phyloP scores from a whole-genome alignment of 2,113 vertebrate genomes.

The Pomatostomus ruficeps region DNA sequence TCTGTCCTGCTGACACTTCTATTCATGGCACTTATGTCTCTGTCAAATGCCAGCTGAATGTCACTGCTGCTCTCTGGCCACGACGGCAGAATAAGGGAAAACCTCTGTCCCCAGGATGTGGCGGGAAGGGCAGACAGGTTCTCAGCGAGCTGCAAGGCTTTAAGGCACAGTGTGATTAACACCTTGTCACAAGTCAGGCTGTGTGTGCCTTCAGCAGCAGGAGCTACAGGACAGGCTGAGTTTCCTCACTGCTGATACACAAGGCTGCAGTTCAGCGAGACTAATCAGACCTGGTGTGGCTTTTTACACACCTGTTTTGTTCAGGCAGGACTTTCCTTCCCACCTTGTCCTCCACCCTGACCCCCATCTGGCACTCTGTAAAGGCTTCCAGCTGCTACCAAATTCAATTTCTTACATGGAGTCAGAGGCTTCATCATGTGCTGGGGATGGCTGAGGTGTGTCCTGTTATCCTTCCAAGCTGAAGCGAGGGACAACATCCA shows the following conservation, averaged over 20 bases:
- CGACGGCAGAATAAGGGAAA: not conserved
- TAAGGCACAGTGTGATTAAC: not conserved
- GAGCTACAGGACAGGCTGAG: not conserved
- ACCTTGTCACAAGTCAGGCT: not conserved
- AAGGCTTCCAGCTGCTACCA: not conserved
- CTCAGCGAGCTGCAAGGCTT: not conserved
- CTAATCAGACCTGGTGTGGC: not conserved
- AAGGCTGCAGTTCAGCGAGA: not conserved
- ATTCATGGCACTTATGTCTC: not conserved
- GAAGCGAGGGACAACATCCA: rapidly evolving
- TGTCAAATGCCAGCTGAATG: not conserved
- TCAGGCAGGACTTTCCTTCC: not conserved
- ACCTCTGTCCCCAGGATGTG: not conserved
- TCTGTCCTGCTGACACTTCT: not conserved
- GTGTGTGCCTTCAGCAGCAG: not conserved
- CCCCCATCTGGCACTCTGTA: not conserved
- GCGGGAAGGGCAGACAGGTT: not conserved
- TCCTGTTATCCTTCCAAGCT: not conserved
- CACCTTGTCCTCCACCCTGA: not conserved
- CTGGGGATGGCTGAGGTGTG: rapidly evolving
- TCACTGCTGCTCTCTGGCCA: not conserved
- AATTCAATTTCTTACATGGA: not conserved
- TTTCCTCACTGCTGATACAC: not conserved
- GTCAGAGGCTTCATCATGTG: rapidly evolving
- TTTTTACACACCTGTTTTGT: not conserved